phyloP scores from a whole-genome alignment of 35 echinoderm and acorn worm genomes.

The Apostichopus californicus region DNA sequence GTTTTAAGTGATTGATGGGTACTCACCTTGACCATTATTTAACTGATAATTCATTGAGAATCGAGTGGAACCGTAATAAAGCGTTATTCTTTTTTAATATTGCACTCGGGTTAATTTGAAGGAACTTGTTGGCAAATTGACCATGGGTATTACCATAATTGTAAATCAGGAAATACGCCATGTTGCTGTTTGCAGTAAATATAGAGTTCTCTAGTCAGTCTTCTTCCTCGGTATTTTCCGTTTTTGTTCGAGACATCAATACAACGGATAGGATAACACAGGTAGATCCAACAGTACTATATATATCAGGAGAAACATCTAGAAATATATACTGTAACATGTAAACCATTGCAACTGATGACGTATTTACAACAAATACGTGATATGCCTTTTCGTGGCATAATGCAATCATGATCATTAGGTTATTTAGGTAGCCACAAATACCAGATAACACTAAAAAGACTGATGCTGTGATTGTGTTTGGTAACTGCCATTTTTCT shows the following conservation, averaged over 20 bases:
- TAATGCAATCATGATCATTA: slow-evolving; percentile 4
- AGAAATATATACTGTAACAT: background rate
- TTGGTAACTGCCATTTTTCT: slow-evolving; percentile 8
- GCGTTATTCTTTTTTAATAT: no score
- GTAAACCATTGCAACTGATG: background rate
- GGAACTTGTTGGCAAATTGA: no score
- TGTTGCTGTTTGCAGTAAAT: no score
- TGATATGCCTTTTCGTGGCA: background rate
- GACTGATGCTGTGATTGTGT: background rate
- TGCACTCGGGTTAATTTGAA: no score
- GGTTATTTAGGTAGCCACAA: background rate
- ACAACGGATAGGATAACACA: background rate
- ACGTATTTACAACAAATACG: background rate
- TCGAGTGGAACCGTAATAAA: no score
- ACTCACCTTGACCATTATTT: no score
- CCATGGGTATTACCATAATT: no score
- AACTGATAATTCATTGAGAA: no score
- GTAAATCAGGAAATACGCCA: no score
- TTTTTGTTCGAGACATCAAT: background rate
- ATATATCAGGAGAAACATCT: background rate
- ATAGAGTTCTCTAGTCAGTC: background rate
- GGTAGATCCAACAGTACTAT: background rate
- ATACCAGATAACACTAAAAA: background rate
- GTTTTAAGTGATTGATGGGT: no score
- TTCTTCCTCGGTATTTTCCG: background rate